Evolutionary conservation across 1,140 invertebrate genomes (phyloP), one percentile per base, ranked within the genome.

Genomic region (Caenorhabditis remanei): DNA sequence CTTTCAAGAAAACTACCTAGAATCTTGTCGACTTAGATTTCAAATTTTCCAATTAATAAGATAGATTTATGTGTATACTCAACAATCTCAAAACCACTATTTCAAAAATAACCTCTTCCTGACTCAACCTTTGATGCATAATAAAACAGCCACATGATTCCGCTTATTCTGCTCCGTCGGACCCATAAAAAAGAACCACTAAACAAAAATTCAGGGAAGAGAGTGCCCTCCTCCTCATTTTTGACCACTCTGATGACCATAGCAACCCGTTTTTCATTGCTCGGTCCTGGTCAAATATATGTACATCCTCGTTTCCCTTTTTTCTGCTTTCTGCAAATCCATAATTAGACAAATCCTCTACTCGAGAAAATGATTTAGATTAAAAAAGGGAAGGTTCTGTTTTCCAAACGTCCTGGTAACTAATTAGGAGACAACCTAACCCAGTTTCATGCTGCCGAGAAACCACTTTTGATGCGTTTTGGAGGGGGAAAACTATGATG

Each of bases 301-400:
- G 16, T 24, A 79, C 46, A 79, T 50, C 71, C 43, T 79, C n/a
- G 71, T 79, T 79, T 50, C 71, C 24, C 71, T 50, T 79, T 79
- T 79, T 79, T n/a, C 71, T 32, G 32, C 2, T 32, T 32, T 32
- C 32, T 32, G 32, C 32, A 32, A 32, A 32, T 32, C n/a, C 71
- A 79, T 79, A 79, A 79, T 79, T 79, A 79, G 71, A 79, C 71
- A 79, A 79, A 79, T 79, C 43, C 43, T 46, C 43, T 71, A 48
- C 32, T 71, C 24, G n/a, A 48, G 21, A 41, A 32, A 41, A 79
- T 32, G 46, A 79, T 19, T 75, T 46, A 48, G 67, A 75, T 75
- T 46, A 75, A 46, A 75, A 75, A 75, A 67, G 24, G 40, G 16
- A 40, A 41, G 24, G 71, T 13, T 21, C 32, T 32, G 0, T 32